Percentiles rank a stretch among this genome's conserved stretches.
These are phyloP conservation scores for Galeruca laticollis DNA, from an alignment of 2,888 invertebrate genomes.

Conservation along the genomic window DNA sequence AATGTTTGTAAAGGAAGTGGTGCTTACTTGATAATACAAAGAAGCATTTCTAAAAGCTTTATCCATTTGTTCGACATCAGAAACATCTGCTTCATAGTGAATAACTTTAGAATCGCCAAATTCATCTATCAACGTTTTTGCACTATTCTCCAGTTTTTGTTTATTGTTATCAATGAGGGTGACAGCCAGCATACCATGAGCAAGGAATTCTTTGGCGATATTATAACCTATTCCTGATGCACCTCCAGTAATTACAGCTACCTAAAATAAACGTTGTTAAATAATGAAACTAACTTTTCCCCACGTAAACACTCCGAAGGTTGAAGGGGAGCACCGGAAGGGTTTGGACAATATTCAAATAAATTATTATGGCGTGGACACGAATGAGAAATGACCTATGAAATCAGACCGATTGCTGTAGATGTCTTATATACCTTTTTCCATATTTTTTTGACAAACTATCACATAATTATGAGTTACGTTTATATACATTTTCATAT, in stretches of 20 bases:
- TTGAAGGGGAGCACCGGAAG: no score
- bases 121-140: conserved; percentile 73
- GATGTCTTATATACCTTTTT: no score
- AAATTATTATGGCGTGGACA: no score
- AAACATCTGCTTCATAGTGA: conserved; percentile 80
- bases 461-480: no score
- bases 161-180: conserved; percentile 78
- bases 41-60: conserved; percentile 48
- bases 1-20: no score
- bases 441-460: no score
- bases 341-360: no score
- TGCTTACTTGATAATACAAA: conserved; percentile 54
- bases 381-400: no score
- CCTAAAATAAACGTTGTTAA: conserved; percentile 60
- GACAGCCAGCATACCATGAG: conserved; percentile 74
- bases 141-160: conserved; percentile 74
- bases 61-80: conserved; percentile 79
- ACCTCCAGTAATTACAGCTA: conserved; percentile 79
- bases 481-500: no score
- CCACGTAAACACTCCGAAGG: no score
- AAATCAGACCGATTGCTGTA: no score
- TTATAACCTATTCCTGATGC: conserved; percentile 79
- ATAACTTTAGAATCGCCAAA: conserved; percentile 78
- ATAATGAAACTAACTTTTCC: no score
- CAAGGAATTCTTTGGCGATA: conserved; percentile 76